Percentiles rank a stretch among this genome's conserved stretches.
Conservation (phyloP, 2,113 vertebrate species). For the Myotis davidii region DNA sequence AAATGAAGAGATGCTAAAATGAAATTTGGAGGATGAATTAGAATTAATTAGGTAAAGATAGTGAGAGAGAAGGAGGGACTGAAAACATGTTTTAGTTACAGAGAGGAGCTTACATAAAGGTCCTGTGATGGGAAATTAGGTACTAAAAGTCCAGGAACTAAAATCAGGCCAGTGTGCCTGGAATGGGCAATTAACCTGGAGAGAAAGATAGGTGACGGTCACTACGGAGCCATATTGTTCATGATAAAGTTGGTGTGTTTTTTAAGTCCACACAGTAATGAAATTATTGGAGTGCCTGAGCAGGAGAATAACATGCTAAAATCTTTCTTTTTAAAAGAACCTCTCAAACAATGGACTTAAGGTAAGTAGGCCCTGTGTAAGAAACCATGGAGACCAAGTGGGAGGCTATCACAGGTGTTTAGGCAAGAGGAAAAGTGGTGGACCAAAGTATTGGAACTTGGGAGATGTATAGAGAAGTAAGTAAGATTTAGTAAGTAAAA, state of each 20-base stretch:
- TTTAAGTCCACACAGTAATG: not conserved
- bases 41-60: not conserved
- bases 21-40: not conserved
- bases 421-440: not conserved
- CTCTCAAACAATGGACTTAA: not conserved
- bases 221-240: not conserved
- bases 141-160: not conserved
- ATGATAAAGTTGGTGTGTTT: not conserved
- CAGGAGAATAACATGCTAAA: not conserved
- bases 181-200: not conserved
- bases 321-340: not conserved
- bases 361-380: not conserved
- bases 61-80: rapidly evolving
- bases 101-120: not conserved
- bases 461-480: not conserved
- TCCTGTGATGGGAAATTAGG: not conserved
- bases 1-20: not conserved
- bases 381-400: not conserved
- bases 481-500: not conserved
- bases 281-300: not conserved
- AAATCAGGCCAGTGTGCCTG: not conserved
- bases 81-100: not conserved
- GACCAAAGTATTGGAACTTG: not conserved
- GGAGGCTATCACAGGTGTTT: not conserved
- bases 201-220: not conserved